phyloP scores from a whole-genome alignment of 2,113 vertebrate genomes.

The Heterochromis multidens region DNA sequence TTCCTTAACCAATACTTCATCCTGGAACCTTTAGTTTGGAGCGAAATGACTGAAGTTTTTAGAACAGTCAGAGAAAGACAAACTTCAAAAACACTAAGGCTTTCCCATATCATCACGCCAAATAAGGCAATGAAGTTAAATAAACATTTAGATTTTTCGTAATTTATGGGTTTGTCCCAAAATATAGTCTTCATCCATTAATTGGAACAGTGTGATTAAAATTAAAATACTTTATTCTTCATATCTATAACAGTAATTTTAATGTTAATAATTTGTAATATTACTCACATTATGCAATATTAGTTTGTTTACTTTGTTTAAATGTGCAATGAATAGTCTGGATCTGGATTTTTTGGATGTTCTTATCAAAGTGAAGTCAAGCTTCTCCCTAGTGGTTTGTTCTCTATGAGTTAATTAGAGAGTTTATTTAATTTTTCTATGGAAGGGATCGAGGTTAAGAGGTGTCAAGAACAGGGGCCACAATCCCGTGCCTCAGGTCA shows the following conservation, averaged over 20 bases:
- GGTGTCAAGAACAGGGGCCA: constrained; percentile 10
- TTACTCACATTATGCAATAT: too few species aligned
- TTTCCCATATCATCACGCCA: not conserved
- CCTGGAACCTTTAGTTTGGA: not conserved
- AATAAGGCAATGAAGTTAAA: not conserved
- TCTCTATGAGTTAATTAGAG: not conserved
- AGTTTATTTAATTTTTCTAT: not conserved
- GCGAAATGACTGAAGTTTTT: not conserved
- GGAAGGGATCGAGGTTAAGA: not conserved
- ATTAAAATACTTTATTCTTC: too few species aligned
- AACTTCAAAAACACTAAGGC: not conserved
- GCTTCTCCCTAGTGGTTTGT: not conserved
- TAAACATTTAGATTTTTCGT: rapidly evolving
- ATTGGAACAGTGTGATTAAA: too few species aligned
- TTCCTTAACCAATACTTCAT: not conserved
- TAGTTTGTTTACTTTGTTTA: too few species aligned
- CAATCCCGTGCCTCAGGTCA: not conserved
- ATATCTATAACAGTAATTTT: too few species aligned
- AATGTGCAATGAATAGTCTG: too few species aligned
- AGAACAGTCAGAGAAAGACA: not conserved
- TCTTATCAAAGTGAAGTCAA: not conserved
- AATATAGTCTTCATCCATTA: too few species aligned
- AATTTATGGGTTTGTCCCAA: not conserved
- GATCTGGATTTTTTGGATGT: not conserved
- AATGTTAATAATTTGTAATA: too few species aligned